Conservation (phyloP, 1,140 invertebrate genomes). For the Conopomorpha cramerella region DNA sequence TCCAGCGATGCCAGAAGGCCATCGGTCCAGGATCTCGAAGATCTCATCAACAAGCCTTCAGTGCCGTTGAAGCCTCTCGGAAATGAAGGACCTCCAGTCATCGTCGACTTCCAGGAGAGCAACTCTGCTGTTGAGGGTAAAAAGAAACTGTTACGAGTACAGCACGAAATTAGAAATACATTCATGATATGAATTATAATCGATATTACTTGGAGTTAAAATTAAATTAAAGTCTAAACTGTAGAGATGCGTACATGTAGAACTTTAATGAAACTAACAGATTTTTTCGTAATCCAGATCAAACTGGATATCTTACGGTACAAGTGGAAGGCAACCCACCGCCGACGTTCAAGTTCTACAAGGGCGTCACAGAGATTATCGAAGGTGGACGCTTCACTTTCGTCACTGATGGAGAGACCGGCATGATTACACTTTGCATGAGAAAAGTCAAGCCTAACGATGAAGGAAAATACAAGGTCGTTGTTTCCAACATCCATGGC, state of each 20-base stretch:
- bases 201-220: no score
- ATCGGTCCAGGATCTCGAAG: conserved; percentile 86
- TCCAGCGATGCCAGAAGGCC: conserved; percentile 84
- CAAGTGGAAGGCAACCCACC: conserved; percentile 90
- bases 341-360: conserved; percentile 96
- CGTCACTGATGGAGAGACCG: conserved; percentile 85
- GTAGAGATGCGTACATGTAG: no score
- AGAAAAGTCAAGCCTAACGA: conserved; percentile 95
- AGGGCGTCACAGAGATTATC: conserved; percentile 87
- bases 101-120: conserved; percentile 88
- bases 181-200: not conserved
- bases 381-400: conserved; percentile 93
- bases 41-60: conserved; percentile 88
- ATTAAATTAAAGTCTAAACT: no score
- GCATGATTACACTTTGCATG: conserved; percentile 91
- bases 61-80: conserved; percentile 81
- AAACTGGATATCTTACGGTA: conserved; percentile 86
- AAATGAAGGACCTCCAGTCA: conserved; percentile 78
- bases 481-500: conserved; percentile 91
- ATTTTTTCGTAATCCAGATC: no score
- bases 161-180: not conserved
- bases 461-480: conserved; percentile 95
- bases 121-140: conserved; percentile 92
- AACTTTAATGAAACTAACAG: no score
- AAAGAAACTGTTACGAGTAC: no score